phyloP scores from a whole-genome alignment of 2,113 vertebrate genomes.

The Leuciscus idus region DNA sequence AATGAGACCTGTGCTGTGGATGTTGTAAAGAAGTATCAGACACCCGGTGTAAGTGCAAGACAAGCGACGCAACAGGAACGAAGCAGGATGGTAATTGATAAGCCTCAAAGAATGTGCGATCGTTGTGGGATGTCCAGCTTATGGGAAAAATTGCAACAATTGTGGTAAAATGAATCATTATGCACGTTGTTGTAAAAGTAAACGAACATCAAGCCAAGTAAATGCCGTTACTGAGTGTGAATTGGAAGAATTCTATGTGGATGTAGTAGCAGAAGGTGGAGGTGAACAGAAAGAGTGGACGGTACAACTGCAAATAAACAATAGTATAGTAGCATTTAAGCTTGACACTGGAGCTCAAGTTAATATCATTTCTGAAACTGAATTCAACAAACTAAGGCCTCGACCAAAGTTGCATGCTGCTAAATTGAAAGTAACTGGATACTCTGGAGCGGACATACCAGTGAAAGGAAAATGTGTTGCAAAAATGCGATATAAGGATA shows the following conservation, averaged over 20 bases:
- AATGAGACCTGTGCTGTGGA: background rate
- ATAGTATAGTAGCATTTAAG: constrained; percentile 27
- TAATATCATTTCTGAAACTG: constrained; percentile 38
- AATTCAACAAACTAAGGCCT: constrained; percentile 23
- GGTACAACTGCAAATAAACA: constrained; percentile 15
- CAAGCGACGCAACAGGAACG: background rate
- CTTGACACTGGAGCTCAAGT: constrained; percentile 42
- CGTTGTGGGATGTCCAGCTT: background rate
- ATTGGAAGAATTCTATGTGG: background rate
- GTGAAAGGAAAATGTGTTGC: constrained; percentile 30
- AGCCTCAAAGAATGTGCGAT: background rate
- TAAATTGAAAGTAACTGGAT: constrained; percentile 15
- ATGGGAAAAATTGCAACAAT: background rate
- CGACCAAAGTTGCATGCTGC: constrained; percentile 39
- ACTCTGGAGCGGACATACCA: constrained; percentile 25
- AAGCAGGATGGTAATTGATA: background rate
- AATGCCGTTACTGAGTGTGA: background rate
- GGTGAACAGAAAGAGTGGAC: background rate
- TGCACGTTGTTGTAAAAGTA: background rate
- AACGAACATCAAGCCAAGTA: background rate
- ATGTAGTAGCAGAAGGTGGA: background rate
- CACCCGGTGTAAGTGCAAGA: background rate
- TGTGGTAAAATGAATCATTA: background rate
- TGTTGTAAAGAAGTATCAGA: background rate
- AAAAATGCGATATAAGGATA: background rate